Base-by-base conservation (phyloP, 1,140 invertebrate species). In the Sesamia nonagrioides region DNA sequence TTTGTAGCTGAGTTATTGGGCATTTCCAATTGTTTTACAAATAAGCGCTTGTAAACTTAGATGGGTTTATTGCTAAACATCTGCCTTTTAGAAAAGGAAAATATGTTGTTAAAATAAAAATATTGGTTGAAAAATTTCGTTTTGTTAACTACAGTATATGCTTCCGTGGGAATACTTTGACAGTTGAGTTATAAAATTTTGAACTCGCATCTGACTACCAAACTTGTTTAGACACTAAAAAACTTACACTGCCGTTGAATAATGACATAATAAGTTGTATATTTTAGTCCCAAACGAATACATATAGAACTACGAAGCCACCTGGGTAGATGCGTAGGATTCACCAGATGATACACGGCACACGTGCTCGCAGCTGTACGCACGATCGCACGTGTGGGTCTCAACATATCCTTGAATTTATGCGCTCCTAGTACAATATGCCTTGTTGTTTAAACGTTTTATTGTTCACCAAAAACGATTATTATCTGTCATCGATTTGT, bases 341-440 rank as follows among this genome's bases (percentile, higher is more conserved):
- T 50, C 52, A 35, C 61, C 61, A 66, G 74, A 77, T 68, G 74
- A 68, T 8, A 77, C 60, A 48, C 68, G 6, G 58, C 37, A 83
- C 85, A 86, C 87, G 87, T 88, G 86, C 86, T 69, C 84, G 80
- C 88, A 87, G 88, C 88, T 88, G 88, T 61, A 56, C 73, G 82
- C 56, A 56, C 35, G 74, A 50, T n/a, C 75, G 79, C 86, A 88
- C 87, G 86, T 88, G 87, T 84, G 83, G 68, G 58, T 60, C 68
- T 56, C 61, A 45, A 72, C 74, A 80, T 81, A 81, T 84, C 84
- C 80, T 77, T 75, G 73, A 81, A 81, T 81, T 81, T 82, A 83
- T 86, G 81, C 83, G 83, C 82, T 78, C 78, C 77, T 79, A 76
- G 37, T 77, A 78, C 77, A 79, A 80, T 78, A 69, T 75, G 61